Evolutionary conservation across 2,888 invertebrate species (phyloP).

Genomic region (Calliphora vomitoria): DNA sequence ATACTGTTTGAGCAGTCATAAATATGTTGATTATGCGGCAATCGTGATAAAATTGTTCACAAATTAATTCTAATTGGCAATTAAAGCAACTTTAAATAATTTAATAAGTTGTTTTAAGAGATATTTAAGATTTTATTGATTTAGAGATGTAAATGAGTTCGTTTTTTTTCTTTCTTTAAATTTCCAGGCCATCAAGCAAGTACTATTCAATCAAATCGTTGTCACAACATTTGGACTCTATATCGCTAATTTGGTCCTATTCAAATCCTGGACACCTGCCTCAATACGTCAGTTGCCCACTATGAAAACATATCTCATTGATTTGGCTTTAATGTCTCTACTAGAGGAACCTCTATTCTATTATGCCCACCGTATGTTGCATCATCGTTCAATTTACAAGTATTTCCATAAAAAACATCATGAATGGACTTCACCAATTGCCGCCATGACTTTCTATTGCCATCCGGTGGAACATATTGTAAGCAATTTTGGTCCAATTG

Average conservation of each 20-base stretch:
- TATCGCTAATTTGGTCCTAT: constrained; percentile 75
- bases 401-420: constrained; percentile 94
- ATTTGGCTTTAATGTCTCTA: constrained; percentile 89
- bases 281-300: constrained; percentile 89
- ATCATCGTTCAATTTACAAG: constrained; percentile 90
- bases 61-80: too few relatives aligned
- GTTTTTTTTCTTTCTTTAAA: background rate
- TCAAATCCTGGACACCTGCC: constrained; percentile 76
- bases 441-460: constrained; percentile 91
- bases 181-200: constrained; percentile 87
- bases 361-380: constrained; percentile 92
- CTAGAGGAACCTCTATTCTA: constrained; percentile 93
- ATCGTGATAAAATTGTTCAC: too few relatives aligned
- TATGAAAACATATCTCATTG: constrained; percentile 88
- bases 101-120: too few relatives aligned
- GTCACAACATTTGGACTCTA: constrained; percentile 86
- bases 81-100: too few relatives aligned
- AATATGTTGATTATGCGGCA: too few relatives aligned
- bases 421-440: constrained; percentile 94
- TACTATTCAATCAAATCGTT: constrained; percentile 89
- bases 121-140: too few relatives aligned
- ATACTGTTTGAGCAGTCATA: too few relatives aligned
- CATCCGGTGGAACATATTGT: constrained; percentile 91
- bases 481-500: constrained; percentile 90
- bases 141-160: too few relatives aligned